Conservation (phyloP, 2,797 vertebrate species). For the Thripadectes ignobilis region DNA sequence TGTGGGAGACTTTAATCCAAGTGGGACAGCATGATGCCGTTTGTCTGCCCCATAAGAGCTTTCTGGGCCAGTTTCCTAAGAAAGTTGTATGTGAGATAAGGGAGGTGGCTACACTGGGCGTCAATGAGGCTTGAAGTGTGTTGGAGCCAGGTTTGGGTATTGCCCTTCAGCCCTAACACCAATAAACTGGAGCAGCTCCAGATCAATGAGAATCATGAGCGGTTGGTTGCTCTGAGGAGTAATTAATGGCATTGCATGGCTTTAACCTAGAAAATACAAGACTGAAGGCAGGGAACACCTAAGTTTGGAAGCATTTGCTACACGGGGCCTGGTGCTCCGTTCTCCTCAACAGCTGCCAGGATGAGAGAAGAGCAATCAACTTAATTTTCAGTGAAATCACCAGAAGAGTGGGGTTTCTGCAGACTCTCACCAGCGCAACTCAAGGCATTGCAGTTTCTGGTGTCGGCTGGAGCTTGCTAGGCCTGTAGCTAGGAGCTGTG, state of each 20-base stretch:
- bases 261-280: not conserved
- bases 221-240: not conserved
- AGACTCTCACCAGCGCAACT: not conserved
- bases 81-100: not conserved
- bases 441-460: not conserved
- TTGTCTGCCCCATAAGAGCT: not conserved
- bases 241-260: not conserved
- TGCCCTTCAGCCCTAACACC: not conserved
- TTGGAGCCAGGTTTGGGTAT: not conserved
- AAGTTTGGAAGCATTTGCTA: not conserved
- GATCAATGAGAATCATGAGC: fast-evolving
- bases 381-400: not conserved
- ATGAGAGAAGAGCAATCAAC: not conserved
- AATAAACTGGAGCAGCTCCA: fast-evolving
- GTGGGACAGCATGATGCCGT: fast-evolving
- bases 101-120: not conserved
- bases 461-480: not conserved
- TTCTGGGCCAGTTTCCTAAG: not conserved
- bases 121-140: not conserved
- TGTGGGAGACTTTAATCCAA: not conserved
- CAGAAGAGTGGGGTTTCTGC: not conserved
- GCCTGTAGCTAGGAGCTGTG: not conserved
- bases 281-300: not conserved
- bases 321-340: fast-evolving
- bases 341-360: not conserved